Evolutionary conservation across 2,888 invertebrate genomes (phyloP), one percentile per base, ranked within the genome.

Genomic region (Polyploca ridens): DNA sequence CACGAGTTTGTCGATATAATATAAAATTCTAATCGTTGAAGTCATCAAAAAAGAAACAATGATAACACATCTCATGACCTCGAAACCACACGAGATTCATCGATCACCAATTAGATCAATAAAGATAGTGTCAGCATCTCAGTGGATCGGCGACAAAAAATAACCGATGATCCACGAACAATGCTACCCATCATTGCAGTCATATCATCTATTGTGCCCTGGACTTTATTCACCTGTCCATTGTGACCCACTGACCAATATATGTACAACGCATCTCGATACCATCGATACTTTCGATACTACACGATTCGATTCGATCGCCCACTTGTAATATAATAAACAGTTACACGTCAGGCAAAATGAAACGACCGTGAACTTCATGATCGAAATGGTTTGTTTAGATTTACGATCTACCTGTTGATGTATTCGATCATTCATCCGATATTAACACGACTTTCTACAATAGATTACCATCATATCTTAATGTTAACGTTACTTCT

Each of bases 161-260:
- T 78, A 77, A 73, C 71, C 70, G 62, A 67, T 75, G 66, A 73
- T 74, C 74, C 66, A 66, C 67, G 72, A 81, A 87, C 86, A 86
- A 86, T 84, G 67, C 75, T 65, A 57, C 60, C 67, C 64, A 62
- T 63, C 63, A 65, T 66, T 72, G 65, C 78, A 73, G 71, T 70
- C 78, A 72, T 67, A 78, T 73, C 75, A 75, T 69, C 77, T 75
- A 84, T 87, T 88, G 84, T 83, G 69, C 69, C 78, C 67, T 64
- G 69, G 68, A 70, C 68, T 68, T 19, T 76, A 77, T 80, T 82
- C 90, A 90, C 90, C 90, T 90, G 90, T 84, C 82, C 72, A 72
- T 70, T 74, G 70, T 76, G 87, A 79, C 87, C 87, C 76, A 90
- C 80, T 90, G 88, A 88, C 90, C 90, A 79, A 79, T 78, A 84